Conservation (phyloP, 2,888 invertebrate genomes). For the Heliconius sara region DNA sequence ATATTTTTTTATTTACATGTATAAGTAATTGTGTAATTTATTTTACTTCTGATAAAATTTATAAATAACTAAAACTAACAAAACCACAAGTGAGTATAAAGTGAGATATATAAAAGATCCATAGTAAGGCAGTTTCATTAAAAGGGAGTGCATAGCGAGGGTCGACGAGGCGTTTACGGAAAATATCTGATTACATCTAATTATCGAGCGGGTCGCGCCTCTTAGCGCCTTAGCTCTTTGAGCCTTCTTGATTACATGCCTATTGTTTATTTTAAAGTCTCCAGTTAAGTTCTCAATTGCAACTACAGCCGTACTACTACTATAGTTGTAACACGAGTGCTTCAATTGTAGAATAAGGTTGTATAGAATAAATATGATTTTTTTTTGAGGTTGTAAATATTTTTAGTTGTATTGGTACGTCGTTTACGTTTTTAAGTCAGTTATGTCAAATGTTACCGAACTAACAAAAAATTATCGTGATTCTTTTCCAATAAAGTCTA, state of each 20-base stretch:
- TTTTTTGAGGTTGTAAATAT: not conserved
- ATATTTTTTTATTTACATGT: too few relatives aligned
- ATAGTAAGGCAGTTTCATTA: constrained; percentile 69
- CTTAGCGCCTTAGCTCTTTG: constrained; percentile 59
- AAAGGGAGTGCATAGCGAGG: constrained; percentile 70
- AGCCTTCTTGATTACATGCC: constrained; percentile 70
- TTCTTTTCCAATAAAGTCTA: not conserved
- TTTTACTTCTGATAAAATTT: too few relatives aligned
- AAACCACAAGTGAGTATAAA: constrained; percentile 35
- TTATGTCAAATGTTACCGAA: constrained; percentile 17
- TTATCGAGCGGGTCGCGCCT: constrained; percentile 69
- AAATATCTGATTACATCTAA: constrained; percentile 84
- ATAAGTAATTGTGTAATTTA: too few relatives aligned
- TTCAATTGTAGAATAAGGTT: not conserved
- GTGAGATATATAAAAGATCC: constrained; percentile 40
- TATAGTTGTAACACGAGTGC: not conserved
- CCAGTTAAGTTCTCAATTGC: constrained; percentile 48
- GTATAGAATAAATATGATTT: not conserved
- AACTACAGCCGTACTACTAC: constrained; percentile 12
- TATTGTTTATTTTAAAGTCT: constrained; percentile 59
- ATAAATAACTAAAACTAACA: not conserved
- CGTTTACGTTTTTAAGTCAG: not conserved
- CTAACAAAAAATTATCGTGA: constrained; percentile 40
- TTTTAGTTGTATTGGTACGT: not conserved
- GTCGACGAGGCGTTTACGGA: constrained; percentile 72